Conservation (phyloP, 2,113 vertebrate genomes). For the Rhinoderma darwinii region DNA sequence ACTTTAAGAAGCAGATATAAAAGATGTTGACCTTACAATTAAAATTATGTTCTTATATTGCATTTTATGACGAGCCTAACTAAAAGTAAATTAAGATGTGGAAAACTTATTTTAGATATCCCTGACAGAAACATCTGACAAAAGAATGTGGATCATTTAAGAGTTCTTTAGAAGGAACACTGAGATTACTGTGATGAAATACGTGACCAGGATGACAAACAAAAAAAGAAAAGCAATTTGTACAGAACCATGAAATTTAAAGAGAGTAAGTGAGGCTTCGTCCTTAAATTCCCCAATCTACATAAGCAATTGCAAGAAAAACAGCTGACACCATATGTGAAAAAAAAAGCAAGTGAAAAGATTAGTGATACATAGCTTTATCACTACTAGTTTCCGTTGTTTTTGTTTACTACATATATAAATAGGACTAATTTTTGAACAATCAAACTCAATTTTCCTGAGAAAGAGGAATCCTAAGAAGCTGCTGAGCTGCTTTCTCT, state of each 20-base stretch:
- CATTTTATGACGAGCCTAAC: slow-evolving; percentile 20
- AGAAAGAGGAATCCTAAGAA: slow-evolving; percentile 20
- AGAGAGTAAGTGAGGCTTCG: slow-evolving; percentile 15
- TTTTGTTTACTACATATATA: slow-evolving; percentile 29
- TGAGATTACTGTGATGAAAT: slow-evolving; percentile 54
- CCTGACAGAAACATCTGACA: slow-evolving; percentile 31
- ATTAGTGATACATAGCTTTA: no score
- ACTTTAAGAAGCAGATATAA: slow-evolving; percentile 10
- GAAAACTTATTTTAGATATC: slow-evolving; percentile 21
- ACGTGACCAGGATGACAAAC: slow-evolving; percentile 49
- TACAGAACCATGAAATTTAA: slow-evolving; percentile 53
- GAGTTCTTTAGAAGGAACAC: slow-evolving; percentile 10
- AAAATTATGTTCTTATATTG: slow-evolving; percentile 2
- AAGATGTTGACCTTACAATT: slow-evolving; percentile 1
- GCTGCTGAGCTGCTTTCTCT: slow-evolving; percentile 31
- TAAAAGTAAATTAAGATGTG: slow-evolving; percentile 11
- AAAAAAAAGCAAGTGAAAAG: no score
- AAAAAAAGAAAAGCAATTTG: slow-evolving; percentile 56
- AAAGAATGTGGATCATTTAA: slow-evolving; percentile 17
- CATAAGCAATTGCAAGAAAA: slow-evolving; percentile 51
- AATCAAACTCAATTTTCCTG: slow-evolving; percentile 57
- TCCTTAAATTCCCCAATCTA: slow-evolving; percentile 47
- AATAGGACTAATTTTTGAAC: slow-evolving; percentile 48
- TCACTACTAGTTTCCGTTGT: slow-evolving; percentile 25
- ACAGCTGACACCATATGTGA: slow-evolving; percentile 24